These are phyloP conservation scores for Fundulus diaphanus DNA, from an alignment of 2,797 vertebrate genomes.

Conservation along the genomic window DNA sequence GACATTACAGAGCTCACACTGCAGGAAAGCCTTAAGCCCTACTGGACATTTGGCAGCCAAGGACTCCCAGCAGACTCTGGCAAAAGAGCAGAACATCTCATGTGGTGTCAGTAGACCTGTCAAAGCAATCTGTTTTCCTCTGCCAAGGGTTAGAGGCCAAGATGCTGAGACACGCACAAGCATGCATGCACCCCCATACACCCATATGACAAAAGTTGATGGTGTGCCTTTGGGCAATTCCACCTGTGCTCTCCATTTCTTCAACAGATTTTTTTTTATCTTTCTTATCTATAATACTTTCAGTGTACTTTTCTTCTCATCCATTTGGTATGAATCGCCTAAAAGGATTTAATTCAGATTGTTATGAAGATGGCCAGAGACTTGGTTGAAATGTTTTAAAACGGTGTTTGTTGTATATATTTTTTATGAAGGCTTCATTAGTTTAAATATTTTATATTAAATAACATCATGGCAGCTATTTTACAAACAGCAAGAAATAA, in stretches of 20 bases:
- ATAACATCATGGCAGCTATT: too few species aligned
- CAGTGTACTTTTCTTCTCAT: slow-evolving; percentile 13
- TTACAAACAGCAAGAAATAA: too few species aligned
- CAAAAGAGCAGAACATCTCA: slow-evolving; percentile 54
- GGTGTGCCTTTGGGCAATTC: slow-evolving; percentile 33
- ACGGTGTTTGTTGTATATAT: too few species aligned
- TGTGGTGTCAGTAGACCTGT: slow-evolving; percentile 60
- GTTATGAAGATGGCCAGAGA: too few species aligned
- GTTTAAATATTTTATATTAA: too few species aligned
- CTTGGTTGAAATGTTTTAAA: too few species aligned
- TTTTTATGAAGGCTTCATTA: too few species aligned
- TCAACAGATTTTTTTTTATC: slow-evolving; percentile 28
- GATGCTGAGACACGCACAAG: slow-evolving; percentile 9
- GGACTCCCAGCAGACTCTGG: slow-evolving; percentile 55
- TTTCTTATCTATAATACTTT: slow-evolving; percentile 24
- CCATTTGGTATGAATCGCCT: slow-evolving; percentile 14
- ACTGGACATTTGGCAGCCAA: slow-evolving; percentile 43
- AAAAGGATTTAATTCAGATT: too few species aligned
- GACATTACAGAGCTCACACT: slow-evolving; percentile 25
- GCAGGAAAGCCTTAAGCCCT: slow-evolving; percentile 21
- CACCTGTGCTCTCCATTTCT: slow-evolving; percentile 32
- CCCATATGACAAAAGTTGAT: slow-evolving; percentile 19
- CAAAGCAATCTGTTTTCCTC: slow-evolving; percentile 62
- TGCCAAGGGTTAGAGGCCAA: slow-evolving; percentile 51
- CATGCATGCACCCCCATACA: slow-evolving; percentile 1